Conservation (phyloP, 2,888 invertebrate genomes). For the Tetrapedia diversipes region DNA sequence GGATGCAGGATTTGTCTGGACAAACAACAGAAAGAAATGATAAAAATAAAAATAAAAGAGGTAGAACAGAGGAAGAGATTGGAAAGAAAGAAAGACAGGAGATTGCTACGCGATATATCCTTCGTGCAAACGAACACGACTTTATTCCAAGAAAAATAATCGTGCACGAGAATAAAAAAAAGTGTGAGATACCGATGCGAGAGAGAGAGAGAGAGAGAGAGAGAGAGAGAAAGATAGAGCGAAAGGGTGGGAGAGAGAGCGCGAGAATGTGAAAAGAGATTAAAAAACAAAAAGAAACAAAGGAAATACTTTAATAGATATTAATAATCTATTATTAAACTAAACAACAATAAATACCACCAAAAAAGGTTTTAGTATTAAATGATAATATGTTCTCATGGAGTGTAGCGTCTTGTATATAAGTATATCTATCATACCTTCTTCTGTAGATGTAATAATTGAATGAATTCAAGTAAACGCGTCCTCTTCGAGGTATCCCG, state of each 20-base stretch:
- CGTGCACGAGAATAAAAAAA: slow-evolving; percentile 43
- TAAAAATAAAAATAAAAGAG: not conserved
- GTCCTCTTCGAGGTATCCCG: slow-evolving; percentile 69
- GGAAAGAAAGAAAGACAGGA: slow-evolving; percentile 3
- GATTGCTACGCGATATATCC: slow-evolving; percentile 21
- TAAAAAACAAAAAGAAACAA: slow-evolving; percentile 36
- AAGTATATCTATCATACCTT: slow-evolving; percentile 79
- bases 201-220: slow-evolving; percentile 40
- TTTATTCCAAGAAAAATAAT: slow-evolving; percentile 48
- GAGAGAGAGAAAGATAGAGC: slow-evolving; percentile 41
- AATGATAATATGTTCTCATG: slow-evolving; percentile 80
- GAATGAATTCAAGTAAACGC: slow-evolving; percentile 65
- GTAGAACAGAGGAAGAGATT: slow-evolving; percentile 12
- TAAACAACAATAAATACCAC: slow-evolving; percentile 77
- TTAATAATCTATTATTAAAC: slow-evolving; percentile 71
- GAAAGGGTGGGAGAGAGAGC: slow-evolving; percentile 38
- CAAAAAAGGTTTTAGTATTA: slow-evolving; percentile 77
- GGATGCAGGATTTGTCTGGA: slow-evolving; percentile 35
- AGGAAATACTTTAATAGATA: slow-evolving; percentile 67
- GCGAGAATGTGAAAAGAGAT: slow-evolving; percentile 44
- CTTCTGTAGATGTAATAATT: slow-evolving; percentile 76
- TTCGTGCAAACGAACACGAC: slow-evolving; percentile 30
- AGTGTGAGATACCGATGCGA: slow-evolving; percentile 24
- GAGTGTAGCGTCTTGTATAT: slow-evolving; percentile 83
- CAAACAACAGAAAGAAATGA: not conserved